phyloP scores from a whole-genome alignment of 2,888 invertebrate genomes.

The Meteorus colon region DNA sequence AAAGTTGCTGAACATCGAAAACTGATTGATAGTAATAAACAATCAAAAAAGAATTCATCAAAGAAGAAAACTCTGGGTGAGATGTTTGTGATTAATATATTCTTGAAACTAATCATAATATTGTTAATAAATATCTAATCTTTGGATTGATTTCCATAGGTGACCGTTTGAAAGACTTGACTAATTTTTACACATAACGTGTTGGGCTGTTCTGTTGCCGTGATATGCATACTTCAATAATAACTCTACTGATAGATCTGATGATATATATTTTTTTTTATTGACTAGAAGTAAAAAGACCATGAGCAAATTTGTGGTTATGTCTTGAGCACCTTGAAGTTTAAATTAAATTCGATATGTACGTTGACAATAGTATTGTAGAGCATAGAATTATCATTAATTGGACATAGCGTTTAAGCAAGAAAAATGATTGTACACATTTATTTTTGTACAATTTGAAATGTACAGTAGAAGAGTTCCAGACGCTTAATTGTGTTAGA shows the following conservation, averaged over 20 bases:
- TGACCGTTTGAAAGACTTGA: slow-evolving; percentile 67
- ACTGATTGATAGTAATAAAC: slow-evolving; percentile 46
- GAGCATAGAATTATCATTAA: slow-evolving; percentile 11
- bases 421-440: background rate
- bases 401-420: background rate
- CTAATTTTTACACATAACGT: slow-evolving; percentile 56
- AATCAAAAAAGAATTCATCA: slow-evolving; percentile 54
- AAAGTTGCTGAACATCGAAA: slow-evolving; percentile 54
- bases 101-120: background rate
- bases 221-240: slow-evolving; percentile 27
- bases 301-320: background rate
- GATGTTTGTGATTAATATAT: slow-evolving; percentile 16
- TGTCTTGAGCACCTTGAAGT: slow-evolving; percentile 9
- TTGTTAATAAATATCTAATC: background rate
- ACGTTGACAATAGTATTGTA: background rate
- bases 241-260: slow-evolving; percentile 37
- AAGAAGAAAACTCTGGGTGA: slow-evolving; percentile 63
- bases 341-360: background rate
- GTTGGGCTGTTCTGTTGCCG: background rate
- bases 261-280: slow-evolving; percentile 20
- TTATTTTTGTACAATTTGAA: background rate
- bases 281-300: slow-evolving; percentile 6
- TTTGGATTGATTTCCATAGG: slow-evolving; percentile 54
- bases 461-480: background rate
- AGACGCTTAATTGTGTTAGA: background rate